These are phyloP conservation scores for Ctenosaura bakeri DNA, from an alignment of 2,797 vertebrate species.

Conservation along the genomic window DNA sequence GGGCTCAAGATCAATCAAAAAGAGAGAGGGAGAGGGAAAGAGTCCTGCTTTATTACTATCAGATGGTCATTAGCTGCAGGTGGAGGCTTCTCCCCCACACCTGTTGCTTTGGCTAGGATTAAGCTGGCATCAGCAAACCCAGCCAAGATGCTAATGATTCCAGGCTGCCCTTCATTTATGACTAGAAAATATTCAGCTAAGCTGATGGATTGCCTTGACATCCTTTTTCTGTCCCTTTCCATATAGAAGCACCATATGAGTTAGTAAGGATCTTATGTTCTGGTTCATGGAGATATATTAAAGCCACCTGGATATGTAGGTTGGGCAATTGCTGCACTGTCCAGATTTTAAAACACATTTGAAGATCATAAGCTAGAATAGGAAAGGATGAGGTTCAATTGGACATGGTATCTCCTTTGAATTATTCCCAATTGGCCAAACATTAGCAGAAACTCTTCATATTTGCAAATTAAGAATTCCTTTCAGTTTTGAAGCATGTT, in stretches of 20 bases:
- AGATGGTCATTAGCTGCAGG: conserved; percentile 32
- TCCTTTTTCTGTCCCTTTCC: not conserved
- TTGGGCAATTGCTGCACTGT: not conserved
- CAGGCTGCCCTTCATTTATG: conserved; percentile 14
- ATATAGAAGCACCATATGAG: not conserved
- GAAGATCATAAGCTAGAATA: not conserved
- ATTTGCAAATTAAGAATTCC: not conserved
- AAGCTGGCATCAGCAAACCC: not conserved
- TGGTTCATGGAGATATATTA: not conserved
- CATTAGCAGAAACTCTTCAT: not conserved
- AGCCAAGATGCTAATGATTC: not conserved
- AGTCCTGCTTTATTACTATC: conserved; percentile 19
- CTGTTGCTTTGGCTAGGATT: not conserved
- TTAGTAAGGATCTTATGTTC: not conserved
- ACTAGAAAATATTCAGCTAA: not conserved
- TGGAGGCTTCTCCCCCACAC: conserved; percentile 12
- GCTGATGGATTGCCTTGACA: not conserved
- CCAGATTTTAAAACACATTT: not conserved
- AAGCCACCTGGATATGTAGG: not conserved
- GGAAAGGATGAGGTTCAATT: not conserved
- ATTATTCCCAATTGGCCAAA: not conserved
- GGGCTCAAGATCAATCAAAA: conserved; percentile 15
- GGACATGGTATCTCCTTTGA: not conserved
- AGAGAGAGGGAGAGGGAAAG: not conserved
- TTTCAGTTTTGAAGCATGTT: not conserved